These are phyloP conservation scores for Ciconia maguari DNA, from an alignment of 2,113 vertebrate species.

Conservation along the genomic window DNA sequence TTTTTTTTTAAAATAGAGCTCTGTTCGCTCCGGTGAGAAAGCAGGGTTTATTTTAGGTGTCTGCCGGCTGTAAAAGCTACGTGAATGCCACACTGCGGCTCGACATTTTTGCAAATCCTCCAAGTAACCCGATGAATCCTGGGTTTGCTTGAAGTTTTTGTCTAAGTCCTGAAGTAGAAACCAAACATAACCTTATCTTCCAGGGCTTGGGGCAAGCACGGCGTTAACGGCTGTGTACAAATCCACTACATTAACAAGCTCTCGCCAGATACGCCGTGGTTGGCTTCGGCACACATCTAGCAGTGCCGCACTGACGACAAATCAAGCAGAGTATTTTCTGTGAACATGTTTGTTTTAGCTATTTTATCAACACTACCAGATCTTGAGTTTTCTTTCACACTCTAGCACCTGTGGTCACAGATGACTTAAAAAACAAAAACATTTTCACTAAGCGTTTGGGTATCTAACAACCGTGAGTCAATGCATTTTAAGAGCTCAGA, in stretches of 20 bases:
- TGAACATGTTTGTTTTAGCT: constrained; percentile 2
- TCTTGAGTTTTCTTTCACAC: constrained; percentile 21
- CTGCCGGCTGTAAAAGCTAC: background rate
- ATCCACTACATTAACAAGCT: background rate
- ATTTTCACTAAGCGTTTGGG: background rate
- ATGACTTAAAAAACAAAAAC: background rate
- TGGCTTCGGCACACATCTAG: background rate
- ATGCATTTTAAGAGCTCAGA: background rate
- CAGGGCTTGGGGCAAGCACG: background rate
- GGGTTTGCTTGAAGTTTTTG: background rate
- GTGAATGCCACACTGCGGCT: background rate
- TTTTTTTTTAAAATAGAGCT: background rate
- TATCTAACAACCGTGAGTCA: background rate
- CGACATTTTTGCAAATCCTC: background rate
- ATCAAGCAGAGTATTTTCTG: background rate
- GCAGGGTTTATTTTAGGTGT: background rate
- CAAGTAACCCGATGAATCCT: background rate
- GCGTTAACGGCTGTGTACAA: background rate
- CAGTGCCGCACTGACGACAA: background rate
- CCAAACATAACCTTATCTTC: background rate
- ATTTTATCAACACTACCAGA: background rate
- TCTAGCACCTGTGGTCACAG: background rate
- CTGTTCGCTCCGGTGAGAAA: background rate
- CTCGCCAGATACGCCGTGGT: rapidly evolving
- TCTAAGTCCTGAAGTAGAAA: background rate